Percentiles rank a stretch among this genome's conserved stretches.
Evolutionary conservation across 1,140 invertebrate genomes (phyloP).

Genomic region (Melipona quadrifasciata): DNA sequence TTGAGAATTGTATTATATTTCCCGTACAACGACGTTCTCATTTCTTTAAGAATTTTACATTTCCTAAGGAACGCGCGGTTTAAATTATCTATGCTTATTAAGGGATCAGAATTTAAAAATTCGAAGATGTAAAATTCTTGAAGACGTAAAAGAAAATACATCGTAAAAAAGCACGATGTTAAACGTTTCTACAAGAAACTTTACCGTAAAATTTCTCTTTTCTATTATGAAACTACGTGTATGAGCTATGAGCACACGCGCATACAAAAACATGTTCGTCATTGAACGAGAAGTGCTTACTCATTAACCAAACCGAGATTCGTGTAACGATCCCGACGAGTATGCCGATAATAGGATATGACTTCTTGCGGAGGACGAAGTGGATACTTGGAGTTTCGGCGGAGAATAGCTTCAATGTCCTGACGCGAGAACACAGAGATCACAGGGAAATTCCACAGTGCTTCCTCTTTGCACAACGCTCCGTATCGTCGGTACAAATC

Average conservation of each 20-base stretch:
- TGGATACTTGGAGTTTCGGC: constrained; percentile 87
- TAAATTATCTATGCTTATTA: too few species aligned
- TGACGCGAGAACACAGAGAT: constrained; percentile 89
- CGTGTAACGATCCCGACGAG: constrained; percentile 89
- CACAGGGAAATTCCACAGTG: constrained; percentile 88
- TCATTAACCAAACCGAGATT: constrained; percentile 91
- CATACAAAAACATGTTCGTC: too few species aligned
- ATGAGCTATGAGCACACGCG: not conserved
- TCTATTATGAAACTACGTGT: not conserved
- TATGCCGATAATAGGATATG: constrained; percentile 88
- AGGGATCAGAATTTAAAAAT: too few species aligned
- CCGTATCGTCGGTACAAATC: constrained; percentile 85
- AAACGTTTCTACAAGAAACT: not conserved
- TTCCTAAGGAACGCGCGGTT: too few species aligned
- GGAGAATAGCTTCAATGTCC: constrained; percentile 90
- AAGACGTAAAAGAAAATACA: too few species aligned
- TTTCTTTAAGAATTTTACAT: too few species aligned
- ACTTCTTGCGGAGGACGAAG: constrained; percentile 92
- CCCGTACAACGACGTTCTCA: too few species aligned
- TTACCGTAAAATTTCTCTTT: too few species aligned
- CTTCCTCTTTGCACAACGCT: constrained; percentile 89
- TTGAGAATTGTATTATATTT: too few species aligned
- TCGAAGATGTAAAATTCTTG: too few species aligned
- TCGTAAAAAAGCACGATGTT: not conserved
- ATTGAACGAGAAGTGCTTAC: constrained; percentile 80